These are phyloP conservation scores for Mastomys coucha DNA, from an alignment of 2,113 vertebrate genomes.

Conservation along the genomic window DNA sequence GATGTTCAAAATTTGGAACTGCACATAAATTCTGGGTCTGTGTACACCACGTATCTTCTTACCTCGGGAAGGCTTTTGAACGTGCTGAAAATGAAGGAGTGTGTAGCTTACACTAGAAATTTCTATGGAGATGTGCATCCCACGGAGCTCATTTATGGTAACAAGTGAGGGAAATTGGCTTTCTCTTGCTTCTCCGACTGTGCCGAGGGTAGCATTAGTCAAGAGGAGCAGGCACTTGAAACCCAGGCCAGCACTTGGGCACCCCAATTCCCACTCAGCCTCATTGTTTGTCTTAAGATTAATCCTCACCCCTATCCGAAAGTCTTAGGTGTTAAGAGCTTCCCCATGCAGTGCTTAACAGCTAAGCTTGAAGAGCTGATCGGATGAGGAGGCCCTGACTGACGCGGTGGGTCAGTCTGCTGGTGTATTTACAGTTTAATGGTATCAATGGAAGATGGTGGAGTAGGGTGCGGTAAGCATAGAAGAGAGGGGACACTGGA, in stretches of 20 bases:
- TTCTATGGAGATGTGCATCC: neutral
- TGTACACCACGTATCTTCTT: neutral
- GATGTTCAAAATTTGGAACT: neutral
- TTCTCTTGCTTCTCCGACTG: neutral
- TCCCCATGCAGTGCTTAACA: neutral
- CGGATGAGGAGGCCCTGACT: neutral
- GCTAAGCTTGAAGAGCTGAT: neutral
- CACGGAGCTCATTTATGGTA: neutral
- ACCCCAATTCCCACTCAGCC: neutral
- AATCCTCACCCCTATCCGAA: neutral
- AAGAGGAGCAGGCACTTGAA: neutral
- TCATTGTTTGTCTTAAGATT: neutral
- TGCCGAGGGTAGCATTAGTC: neutral
- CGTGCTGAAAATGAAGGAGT: neutral
- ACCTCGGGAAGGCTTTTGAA: neutral
- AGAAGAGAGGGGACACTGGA: no score
- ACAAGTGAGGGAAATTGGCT: neutral
- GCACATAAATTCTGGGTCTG: neutral
- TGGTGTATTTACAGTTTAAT: neutral
- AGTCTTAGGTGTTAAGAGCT: neutral
- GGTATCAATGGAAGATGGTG: neutral
- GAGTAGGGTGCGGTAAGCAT: neutral
- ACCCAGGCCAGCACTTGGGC: neutral
- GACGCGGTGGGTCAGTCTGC: neutral
- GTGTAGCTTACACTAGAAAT: neutral